Conservation (phyloP, 2,797 vertebrate species). For the Champsocephalus gunnari region DNA sequence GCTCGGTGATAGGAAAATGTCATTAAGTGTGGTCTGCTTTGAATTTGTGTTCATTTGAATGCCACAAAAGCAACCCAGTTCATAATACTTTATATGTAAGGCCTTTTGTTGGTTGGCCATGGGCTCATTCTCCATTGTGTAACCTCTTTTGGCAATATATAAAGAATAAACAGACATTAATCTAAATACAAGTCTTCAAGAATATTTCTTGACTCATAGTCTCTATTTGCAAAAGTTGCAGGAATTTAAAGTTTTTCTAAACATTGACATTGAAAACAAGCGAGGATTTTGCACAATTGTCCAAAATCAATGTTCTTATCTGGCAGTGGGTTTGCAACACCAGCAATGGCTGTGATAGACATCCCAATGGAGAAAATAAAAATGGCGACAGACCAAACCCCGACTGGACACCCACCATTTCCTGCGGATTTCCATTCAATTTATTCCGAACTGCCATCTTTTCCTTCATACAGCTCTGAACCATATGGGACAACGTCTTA, state of each 20-base stretch:
- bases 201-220: background rate
- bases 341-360: background rate
- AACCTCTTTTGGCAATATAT: too few species aligned
- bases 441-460: constrained; percentile 23
- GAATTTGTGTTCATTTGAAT: too few species aligned
- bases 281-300: background rate
- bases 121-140: too few species aligned
- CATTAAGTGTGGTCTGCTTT: too few species aligned
- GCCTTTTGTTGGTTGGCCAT: too few species aligned
- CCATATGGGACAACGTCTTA: constrained; percentile 30
- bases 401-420: background rate
- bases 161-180: too few species aligned
- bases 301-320: background rate
- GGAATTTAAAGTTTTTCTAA: background rate
- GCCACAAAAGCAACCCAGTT: too few species aligned
- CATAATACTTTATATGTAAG: too few species aligned
- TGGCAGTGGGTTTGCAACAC: background rate
- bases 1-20: too few species aligned
- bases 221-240: background rate
- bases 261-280: too few species aligned
- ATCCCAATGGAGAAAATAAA: background rate
- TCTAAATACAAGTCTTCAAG: too few species aligned
- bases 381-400: background rate
- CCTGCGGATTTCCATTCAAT: background rate
- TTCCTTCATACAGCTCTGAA: constrained; percentile 13